Evolutionary conservation across 2,113 vertebrate genomes (phyloP), one percentile per base, ranked within the genome.

Genomic region (Desmodus rotundus): DNA sequence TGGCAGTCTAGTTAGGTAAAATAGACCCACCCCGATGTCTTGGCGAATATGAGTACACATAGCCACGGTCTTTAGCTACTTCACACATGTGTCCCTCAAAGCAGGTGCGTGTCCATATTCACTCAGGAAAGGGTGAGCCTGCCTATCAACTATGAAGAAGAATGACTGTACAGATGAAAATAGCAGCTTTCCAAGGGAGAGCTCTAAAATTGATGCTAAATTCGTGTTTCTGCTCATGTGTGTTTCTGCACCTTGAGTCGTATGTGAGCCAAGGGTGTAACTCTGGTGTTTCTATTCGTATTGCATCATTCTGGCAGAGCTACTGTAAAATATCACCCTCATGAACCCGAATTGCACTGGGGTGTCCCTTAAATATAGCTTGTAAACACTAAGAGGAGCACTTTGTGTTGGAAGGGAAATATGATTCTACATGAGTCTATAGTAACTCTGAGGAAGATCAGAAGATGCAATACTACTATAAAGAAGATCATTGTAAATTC

Each of bases 211-310:
- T 14, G 63, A 67, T 93, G 50, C 86, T 96, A 93, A 70, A 96
- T 96, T 86, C 94, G 93, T 86, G 89, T 70, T 96, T 96, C 83
- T 94, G 47, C 15, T 93, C 96, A 94, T 96, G 97, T 96, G 94
- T 94, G 93, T 97, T 97, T 96, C 94, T 83, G 56, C 56, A 97
- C 95, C 96, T 98, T 97, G 94, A 93, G 94, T 93, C 9, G 20
- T 58, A 65, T 72, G 54, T 72, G 95, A 96, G 86, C 54, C 52
- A 90, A 89, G 73, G 73, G 45, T 91, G 20, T 82, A 92, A 93
- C 70, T 97, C 85, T 86, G 77, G 43, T 80, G 50, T 38, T 97
- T 94, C 97, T 97, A 93, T 97, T 96, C 67, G 54, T 74, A 73
- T 65, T 74, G 78, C 38, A 81, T 72, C 63, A 70, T 88, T 89